Conservation (phyloP, 2,113 vertebrate species). For the Lycaon pictus region DNA sequence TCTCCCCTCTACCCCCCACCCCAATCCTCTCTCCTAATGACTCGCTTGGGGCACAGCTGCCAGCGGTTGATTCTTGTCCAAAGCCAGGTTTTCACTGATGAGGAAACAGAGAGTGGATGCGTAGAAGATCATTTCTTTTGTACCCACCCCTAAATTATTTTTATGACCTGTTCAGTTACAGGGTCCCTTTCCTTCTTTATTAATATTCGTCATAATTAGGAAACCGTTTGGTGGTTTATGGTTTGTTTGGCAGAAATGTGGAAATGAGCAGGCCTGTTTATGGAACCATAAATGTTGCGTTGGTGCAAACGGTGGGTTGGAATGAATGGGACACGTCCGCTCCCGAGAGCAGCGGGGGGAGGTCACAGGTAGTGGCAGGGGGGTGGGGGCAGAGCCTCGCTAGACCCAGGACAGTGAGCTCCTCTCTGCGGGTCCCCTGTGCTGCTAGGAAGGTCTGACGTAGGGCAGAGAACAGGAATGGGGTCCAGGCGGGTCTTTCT, state of each 20-base stretch:
- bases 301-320: rapidly evolving
- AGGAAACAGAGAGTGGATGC: neutral
- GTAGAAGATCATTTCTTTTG: rapidly evolving
- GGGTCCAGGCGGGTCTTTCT: neutral
- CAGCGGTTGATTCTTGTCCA: neutral
- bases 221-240: too few species aligned
- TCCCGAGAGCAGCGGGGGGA: rapidly evolving
- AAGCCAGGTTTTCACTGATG: neutral
- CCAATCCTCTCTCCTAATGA: neutral
- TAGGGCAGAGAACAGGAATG: neutral
- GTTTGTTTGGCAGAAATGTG: rapidly evolving
- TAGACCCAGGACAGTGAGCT: rapidly evolving
- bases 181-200: neutral
- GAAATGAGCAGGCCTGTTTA: too few species aligned
- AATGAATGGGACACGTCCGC: rapidly evolving
- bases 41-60: rapidly evolving
- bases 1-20: rapidly evolving
- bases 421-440: rapidly evolving
- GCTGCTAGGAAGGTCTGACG: rapidly evolving
- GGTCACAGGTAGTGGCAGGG: neutral
- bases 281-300: rapidly evolving
- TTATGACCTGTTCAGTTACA: rapidly evolving
- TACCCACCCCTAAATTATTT: rapidly evolving
- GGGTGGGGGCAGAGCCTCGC: too few species aligned
- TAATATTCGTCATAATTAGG: neutral